Base-by-base conservation (phyloP, 2,797 vertebrate species). In the Austrolebias charrua region DNA sequence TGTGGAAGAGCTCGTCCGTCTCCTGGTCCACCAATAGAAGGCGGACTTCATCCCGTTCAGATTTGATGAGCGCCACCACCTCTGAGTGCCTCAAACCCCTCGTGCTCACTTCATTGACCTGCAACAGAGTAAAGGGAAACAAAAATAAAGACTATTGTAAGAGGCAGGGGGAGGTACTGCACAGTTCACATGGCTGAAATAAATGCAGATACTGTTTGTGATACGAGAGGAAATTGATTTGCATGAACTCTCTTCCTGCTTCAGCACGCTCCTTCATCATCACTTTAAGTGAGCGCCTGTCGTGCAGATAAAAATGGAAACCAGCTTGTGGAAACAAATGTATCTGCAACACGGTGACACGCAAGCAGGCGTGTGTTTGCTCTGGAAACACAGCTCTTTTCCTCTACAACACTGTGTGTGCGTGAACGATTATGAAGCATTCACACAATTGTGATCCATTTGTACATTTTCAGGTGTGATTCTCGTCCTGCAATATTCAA, bases 61-160 rank as follows among this genome's bases (percentile, higher is more conserved):
- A 76, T 75, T 92, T 93, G 59, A 99, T 97, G 57, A 95, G 87
- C 2, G 92, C 89, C 60, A 99, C 96, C 4, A 99, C 97, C 80
- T 98, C 95, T 0, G 94, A 91, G 50, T 99, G 98, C 77, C 91
- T 92, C 84, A 96, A 86, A 1, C 91, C 92, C 24, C 93, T 93
- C 16, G 97, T 89, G 0, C 92, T 95, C 14, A 92, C 87, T 13
- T 93, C 94, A 0, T 99, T 99, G 73, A 99, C 97, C 97, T 99
- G 87, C 58, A 52, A 24, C n/a, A 47, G 29, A 60, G 3, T 12
- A 20, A 20, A 57, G 40, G 10, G 11, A n/a, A 9, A 20, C 1
- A n/a, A 52, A 28, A 35, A 19, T 4, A 13, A 53, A 24, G 28
- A 44, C 20, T 10, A 55, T 29, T 4, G 8, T 13, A 29, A 44